Conservation (phyloP, 2,888 invertebrate genomes). For the Drosophila yooni region DNA sequence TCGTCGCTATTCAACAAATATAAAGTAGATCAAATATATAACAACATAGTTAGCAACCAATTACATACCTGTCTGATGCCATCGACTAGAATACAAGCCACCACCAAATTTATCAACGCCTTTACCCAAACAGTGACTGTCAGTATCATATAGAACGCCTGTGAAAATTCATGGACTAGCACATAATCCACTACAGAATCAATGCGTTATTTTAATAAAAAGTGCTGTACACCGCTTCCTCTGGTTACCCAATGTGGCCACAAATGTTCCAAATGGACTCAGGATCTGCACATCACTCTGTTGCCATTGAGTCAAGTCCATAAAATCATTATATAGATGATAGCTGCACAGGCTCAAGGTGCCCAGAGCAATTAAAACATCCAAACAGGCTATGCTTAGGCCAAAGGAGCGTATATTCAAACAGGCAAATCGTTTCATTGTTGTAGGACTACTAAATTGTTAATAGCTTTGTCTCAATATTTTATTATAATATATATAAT, state of each 20-base stretch:
- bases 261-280: slow-evolving; percentile 75
- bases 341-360: slow-evolving; percentile 74
- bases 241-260: slow-evolving; percentile 75
- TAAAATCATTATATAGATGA: slow-evolving; percentile 77
- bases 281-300: slow-evolving; percentile 76
- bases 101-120: slow-evolving; percentile 80
- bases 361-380: slow-evolving; percentile 72
- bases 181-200: slow-evolving; percentile 76
- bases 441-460: slow-evolving; percentile 1
- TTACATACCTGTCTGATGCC: slow-evolving; percentile 80
- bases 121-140: slow-evolving; percentile 81
- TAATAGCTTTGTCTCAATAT: background rate
- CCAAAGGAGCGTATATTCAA: slow-evolving; percentile 77
- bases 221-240: background rate
- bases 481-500: background rate
- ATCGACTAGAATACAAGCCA: slow-evolving; percentile 80
- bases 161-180: slow-evolving; percentile 80
- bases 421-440: slow-evolving; percentile 80
- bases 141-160: slow-evolving; percentile 82
- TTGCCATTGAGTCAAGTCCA: slow-evolving; percentile 76
- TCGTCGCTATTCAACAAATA: slow-evolving; percentile 66
- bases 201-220: background rate
- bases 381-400: slow-evolving; percentile 73
- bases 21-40: background rate
- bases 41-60: too few relatives aligned